Evolutionary conservation across 2,797 vertebrate species (phyloP), one percentile per base, ranked within the genome.

Genomic region (Stomatorhinus walkeri): DNA sequence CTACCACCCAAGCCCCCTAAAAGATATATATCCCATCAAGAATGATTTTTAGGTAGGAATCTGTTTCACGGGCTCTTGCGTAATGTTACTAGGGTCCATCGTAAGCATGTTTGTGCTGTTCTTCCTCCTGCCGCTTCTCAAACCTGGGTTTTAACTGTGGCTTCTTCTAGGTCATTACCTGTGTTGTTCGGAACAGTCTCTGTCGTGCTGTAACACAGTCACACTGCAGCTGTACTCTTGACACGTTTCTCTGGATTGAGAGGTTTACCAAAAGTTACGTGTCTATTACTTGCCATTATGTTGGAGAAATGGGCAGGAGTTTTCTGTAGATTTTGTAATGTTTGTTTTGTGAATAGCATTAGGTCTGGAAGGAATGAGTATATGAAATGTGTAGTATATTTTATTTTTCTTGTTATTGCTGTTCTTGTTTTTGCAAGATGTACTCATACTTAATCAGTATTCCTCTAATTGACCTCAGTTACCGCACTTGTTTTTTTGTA

Each of bases 401-500:
- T 90, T 85, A 56, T 91, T 93, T 91, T 93, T 92, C 89, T 88
- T 92, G 0, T 92, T 90, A 92, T 88, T 93, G 91, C 89, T 90
- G 92, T 90, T 90, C 89, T 16, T 90, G 90, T 91, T 89, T 87
- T 88, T 64, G 49, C 14, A 87, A 90, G 84, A 19, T 89, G 85
- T 89, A 88, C 86, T 91, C 68, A 89, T 88, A 89, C 93, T 90
- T 93, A 93, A 91, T 92, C 92, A 92, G 93, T 95, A 94, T 93
- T 94, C 92, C 92, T 93, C 92, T 93, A 64, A 90, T 90, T 94
- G 93, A 94, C 93, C 94, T 96, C 94, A 89, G 93, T 95, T 93
- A 93, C 94, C 95, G 93, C 94, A 95, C 93, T 95, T 94, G 91
- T 93, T 86, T 48, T 90, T 90, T 90, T 93, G 92, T 93, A 95